phyloP scores from a whole-genome alignment of 2,797 vertebrate species.

The Sebastes taczanowskii region DNA sequence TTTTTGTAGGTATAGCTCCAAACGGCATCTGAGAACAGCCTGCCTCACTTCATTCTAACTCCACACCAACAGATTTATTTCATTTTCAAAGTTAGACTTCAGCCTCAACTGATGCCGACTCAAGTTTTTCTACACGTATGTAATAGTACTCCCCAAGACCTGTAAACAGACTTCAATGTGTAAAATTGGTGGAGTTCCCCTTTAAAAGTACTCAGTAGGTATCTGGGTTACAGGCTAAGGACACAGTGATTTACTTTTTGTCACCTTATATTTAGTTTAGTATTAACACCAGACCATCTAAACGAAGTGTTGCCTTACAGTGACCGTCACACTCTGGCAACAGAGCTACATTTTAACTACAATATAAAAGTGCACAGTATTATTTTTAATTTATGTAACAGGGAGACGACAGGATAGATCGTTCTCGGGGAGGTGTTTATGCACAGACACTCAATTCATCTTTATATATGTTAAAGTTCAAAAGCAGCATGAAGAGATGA shows the following conservation, averaged over 20 bases:
- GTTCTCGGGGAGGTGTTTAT: constrained; percentile 12
- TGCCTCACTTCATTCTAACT: not conserved
- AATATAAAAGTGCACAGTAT: not conserved
- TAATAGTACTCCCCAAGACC: not conserved
- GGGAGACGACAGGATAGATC: not conserved
- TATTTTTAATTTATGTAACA: not conserved
- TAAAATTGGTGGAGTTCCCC: not conserved
- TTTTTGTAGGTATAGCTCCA: too few species aligned
- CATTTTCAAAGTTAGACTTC: too few species aligned
- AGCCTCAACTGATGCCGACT: not conserved
- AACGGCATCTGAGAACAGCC: too few species aligned
- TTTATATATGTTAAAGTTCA: not conserved
- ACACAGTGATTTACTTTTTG: not conserved
- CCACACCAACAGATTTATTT: not conserved
- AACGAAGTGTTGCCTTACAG: not conserved
- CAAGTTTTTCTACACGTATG: not conserved
- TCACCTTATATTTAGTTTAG: not conserved
- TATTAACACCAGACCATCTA: not conserved
- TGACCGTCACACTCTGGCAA: not conserved
- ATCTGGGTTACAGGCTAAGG: not conserved
- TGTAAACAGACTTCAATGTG: not conserved
- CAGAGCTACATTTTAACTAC: not conserved
- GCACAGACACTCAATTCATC: not conserved
- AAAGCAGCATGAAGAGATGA: not conserved
- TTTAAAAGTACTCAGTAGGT: not conserved